Evolutionary conservation across 1,140 invertebrate genomes (phyloP).

Genomic region (Drosophila lini): DNA sequence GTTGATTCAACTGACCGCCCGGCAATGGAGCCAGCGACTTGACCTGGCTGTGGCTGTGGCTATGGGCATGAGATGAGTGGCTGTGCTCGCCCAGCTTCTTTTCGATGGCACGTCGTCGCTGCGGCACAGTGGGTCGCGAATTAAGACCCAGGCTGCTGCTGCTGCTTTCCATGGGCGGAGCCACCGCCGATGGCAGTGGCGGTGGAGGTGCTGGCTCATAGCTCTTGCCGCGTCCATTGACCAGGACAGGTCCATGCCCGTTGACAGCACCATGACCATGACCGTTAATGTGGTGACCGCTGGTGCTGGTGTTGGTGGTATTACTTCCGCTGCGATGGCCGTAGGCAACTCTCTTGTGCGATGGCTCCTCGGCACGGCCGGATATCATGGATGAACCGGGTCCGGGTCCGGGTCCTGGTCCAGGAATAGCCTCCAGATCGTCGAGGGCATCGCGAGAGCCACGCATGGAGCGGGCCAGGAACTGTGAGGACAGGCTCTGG

Average conservation of each 20-base stretch:
- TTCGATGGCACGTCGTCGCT: conserved; percentile 86
- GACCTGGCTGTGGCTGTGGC: conserved; percentile 1
- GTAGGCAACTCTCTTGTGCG: conserved; percentile 59
- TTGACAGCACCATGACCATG: conserved; percentile 4
- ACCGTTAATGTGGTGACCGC: conserved; percentile 12
- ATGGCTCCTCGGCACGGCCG: conserved; percentile 43
- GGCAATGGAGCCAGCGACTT: conserved; percentile 17
- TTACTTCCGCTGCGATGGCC: conserved; percentile 29
- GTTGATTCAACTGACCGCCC: conserved; percentile 23
- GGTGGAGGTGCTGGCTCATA: conserved; percentile 28
- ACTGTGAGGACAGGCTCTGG: conserved; percentile 78
- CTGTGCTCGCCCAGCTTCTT: conserved; percentile 72
- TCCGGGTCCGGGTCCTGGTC: conserved; percentile 30
- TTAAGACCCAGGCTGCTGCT: conserved; percentile 25
- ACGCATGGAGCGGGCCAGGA: conserved; percentile 68
- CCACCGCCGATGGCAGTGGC: neutral
- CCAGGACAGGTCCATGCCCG: conserved; percentile 1
- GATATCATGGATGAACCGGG: neutral
- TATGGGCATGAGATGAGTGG: neutral
- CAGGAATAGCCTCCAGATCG: conserved; percentile 67
- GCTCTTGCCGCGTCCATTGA: conserved; percentile 59
- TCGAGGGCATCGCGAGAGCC: conserved; percentile 70
- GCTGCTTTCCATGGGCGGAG: conserved; percentile 32
- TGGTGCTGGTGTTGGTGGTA: conserved; percentile 22
- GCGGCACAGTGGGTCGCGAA: conserved; percentile 86